Base-by-base conservation (phyloP, 2,888 invertebrate genomes). In the Aromia moschata region DNA sequence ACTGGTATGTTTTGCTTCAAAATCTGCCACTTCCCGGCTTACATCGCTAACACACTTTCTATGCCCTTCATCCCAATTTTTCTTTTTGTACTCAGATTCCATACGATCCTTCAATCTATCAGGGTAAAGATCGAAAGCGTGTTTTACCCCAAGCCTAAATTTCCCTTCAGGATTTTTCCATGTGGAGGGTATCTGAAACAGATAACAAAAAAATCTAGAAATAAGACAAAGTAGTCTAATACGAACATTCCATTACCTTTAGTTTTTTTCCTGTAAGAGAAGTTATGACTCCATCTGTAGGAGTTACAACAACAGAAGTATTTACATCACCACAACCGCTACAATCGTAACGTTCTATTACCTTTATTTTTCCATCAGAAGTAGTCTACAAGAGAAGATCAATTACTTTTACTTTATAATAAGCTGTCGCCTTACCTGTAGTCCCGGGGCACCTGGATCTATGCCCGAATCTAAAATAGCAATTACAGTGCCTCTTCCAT, bases 391-490 rank as follows among this genome's bases (percentile, higher is more conserved):
- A 70, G 70, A 60, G 54, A 47, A 46, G 18, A 2, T 16, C 31
- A 41, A 2, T 7, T 31, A 14, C 38, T 15, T 12, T 44, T 31
- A 3, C 16, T 11, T 11, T 38, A 3, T 51, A 30, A n/a, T 1
- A 51, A 38, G 37, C 7, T 15, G 17, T n/a, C 11, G 40, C 46
- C 15, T 78, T 84, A 94, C 98, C 90, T 94, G 90, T 71, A 99
- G 86, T 62, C 98, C 98, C 64, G 92, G 88, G 5, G 96, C 96
- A 43, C 94, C 94, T 16, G 98, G 98, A 85, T 99, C 98, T 53
- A 99, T 94, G 5, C 98, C 98, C 1, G 98, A 97, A 83, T 99
- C 99, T 72, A 98, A 90, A 79, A 99, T 93, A 38, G 97, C 98
- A 78, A 99, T 96, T 67, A 92, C 84, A 49, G 94, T 90, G 72